These are phyloP conservation scores for Clarias fuscus DNA, from an alignment of 2,797 vertebrate species.

Conservation along the genomic window DNA sequence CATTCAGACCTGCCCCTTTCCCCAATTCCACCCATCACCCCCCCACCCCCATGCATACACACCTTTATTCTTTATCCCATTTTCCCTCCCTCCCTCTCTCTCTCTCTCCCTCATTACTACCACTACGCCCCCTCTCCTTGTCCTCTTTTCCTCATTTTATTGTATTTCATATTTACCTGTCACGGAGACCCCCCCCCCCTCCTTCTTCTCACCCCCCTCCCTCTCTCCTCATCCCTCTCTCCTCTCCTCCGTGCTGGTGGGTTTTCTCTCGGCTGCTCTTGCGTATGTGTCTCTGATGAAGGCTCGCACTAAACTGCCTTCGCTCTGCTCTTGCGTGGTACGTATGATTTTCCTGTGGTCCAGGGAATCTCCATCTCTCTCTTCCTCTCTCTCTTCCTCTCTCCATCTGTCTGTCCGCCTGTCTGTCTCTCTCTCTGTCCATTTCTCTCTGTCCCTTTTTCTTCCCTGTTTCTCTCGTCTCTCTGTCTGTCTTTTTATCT, in stretches of 20 bases:
- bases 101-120: slow-evolving; percentile 14
- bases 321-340: slow-evolving; percentile 94
- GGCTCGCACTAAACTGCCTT: slow-evolving; percentile 88
- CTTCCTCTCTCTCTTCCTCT: slow-evolving; percentile 63
- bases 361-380: slow-evolving; percentile 58
- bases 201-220: background rate
- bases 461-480: slow-evolving; percentile 62
- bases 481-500: too few relatives aligned
- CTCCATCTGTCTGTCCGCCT: slow-evolving; percentile 19
- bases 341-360: slow-evolving; percentile 66
- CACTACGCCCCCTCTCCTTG: slow-evolving; percentile 60
- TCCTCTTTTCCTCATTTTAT: slow-evolving; percentile 66
- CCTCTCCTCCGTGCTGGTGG: slow-evolving; percentile 46
- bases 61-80: slow-evolving; percentile 14
- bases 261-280: slow-evolving; percentile 75
- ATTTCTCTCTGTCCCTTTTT: slow-evolving; percentile 54
- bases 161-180: slow-evolving; percentile 28
- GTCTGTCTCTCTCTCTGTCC: slow-evolving; percentile 45
- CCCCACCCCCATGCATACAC: background rate
- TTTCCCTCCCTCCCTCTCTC: background rate
- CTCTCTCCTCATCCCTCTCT: slow-evolving; percentile 49
- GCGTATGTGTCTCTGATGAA: slow-evolving; percentile 84
- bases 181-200: slow-evolving; percentile 14
- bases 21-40: slow-evolving; percentile 67
- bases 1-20: slow-evolving; percentile 58